Conservation (phyloP, 2,888 invertebrate genomes). For the Zonitis immaculata region DNA sequence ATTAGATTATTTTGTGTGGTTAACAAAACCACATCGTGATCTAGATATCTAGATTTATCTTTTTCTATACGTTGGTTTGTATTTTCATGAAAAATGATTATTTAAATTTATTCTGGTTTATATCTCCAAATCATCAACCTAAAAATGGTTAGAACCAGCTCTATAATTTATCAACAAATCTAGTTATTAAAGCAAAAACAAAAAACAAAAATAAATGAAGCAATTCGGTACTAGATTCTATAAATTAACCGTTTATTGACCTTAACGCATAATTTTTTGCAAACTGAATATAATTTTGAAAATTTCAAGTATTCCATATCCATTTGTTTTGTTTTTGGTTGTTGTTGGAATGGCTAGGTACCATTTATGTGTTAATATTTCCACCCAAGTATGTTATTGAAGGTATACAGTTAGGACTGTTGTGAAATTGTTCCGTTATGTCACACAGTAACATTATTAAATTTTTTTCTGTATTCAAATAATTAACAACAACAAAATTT, state of each 20-base stretch:
- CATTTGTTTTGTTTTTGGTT: conserved; percentile 18
- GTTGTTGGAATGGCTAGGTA: conserved; percentile 26
- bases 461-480: background rate
- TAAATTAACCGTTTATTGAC: background rate
- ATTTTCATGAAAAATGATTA: too few species aligned
- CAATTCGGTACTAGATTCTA: background rate
- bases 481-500: background rate
- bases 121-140: background rate
- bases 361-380: conserved; percentile 36
- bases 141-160: background rate
- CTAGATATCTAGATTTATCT: too few species aligned
- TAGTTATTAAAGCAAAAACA: background rate
- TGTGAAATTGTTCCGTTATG: conserved; percentile 30
- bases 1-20: too few species aligned
- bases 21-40: too few species aligned
- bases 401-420: conserved; percentile 34
- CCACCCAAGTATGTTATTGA: conserved; percentile 34
- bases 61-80: too few species aligned
- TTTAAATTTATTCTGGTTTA: too few species aligned
- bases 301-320: too few species aligned
- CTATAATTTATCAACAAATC: background rate
- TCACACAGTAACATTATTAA: conserved; percentile 26
- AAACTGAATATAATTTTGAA: too few species aligned
- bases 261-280: background rate
- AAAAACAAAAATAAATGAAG: background rate